These are phyloP conservation scores for Geococcyx californianus DNA, from an alignment of 2,113 vertebrate genomes.

Conservation along the genomic window DNA sequence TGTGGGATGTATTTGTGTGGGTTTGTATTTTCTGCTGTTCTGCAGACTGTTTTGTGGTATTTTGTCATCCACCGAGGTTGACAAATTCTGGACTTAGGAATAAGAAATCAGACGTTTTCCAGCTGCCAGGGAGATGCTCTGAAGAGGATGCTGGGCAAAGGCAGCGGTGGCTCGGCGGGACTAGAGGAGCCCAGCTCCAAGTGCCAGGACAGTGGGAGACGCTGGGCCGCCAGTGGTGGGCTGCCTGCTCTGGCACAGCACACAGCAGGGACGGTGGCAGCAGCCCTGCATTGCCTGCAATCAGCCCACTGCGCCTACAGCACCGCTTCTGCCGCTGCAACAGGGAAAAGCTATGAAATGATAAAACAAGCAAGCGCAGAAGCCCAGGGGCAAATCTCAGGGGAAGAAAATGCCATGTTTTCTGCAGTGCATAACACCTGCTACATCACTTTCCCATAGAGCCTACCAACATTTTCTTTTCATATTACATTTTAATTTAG, in stretches of 20 bases:
- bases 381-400: not conserved
- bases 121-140: not conserved
- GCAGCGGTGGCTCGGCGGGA: not conserved
- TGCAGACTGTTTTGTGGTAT: not conserved
- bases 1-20: not conserved
- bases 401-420: not conserved
- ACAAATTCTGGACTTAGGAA: not conserved
- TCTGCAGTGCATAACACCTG: not conserved
- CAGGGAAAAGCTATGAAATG: not conserved
- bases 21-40: not conserved
- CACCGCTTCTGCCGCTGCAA: not conserved
- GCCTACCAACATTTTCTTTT: not conserved
- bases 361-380: not conserved
- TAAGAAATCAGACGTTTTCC: not conserved
- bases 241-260: not conserved
- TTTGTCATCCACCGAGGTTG: not conserved
- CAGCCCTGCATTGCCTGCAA: fast-evolving
- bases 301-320: not conserved
- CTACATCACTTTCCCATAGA: not conserved
- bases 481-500: not conserved
- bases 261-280: not conserved
- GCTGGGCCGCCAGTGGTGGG: fast-evolving
- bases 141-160: not conserved
- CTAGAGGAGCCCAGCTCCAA: not conserved
- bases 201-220: not conserved